Evolutionary conservation across 2,113 vertebrate genomes (phyloP), one percentile per base, ranked within the genome.

Genomic region (Laterallus jamaicensis): DNA sequence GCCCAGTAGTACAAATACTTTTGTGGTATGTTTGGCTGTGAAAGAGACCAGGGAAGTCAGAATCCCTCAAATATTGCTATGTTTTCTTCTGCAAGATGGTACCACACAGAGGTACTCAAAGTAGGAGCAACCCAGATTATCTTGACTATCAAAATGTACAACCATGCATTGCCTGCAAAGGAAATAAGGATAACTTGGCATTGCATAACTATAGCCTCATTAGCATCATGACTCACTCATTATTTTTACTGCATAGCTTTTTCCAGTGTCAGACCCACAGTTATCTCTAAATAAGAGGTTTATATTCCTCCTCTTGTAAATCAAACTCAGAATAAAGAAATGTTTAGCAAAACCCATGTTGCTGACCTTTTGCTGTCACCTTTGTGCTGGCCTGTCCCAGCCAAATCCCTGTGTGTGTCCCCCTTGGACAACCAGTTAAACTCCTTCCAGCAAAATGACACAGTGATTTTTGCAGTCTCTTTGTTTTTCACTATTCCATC

Each of bases 211-310:
- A 10, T 11, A 83, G 32, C 79, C 56, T 94, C 58, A 55, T 89
- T 87, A 91, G 11, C 88, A 52, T 39, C 20, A 2, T 89, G 93
- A 94, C 62, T 95, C 95, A 94, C 42, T 84, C 49, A 78, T 74
- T 78, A 40, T 39, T 93, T 92, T 89, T 85, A 70, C 59, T 82
- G 66, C 74, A 56, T 47, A 76, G 47, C 58, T 91, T 94, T 85
- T 82, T 62, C 77, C 77, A 52, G 25, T 69, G 70, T 82, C 73
- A 82, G 95, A 86, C 58, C 82, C 69, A 66, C 54, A 56, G 40
- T 39, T 58, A 37, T 88, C 77, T 79, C 67, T 58, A 73, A 90
- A 80, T 44, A 74, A 76, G 50, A 91, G 18, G 44, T 74, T 93
- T 90, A 19, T 44, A 62, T 52, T 62, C 55, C 32, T 32, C 37